phyloP scores from a whole-genome alignment of 2,888 invertebrate genomes.

The Willowsia nigromaculata region DNA sequence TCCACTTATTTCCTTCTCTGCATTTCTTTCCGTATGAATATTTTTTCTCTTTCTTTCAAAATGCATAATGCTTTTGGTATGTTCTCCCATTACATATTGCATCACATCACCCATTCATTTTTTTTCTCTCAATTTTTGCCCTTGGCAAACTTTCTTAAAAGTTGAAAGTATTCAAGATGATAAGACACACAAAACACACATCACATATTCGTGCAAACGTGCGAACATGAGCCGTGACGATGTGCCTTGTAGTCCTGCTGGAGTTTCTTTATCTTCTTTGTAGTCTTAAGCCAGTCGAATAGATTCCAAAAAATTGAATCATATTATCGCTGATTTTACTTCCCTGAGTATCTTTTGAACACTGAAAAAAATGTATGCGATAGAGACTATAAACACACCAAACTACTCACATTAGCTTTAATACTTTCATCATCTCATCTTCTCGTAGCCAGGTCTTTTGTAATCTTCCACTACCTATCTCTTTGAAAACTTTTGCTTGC shows the following conservation, averaged over 20 bases:
- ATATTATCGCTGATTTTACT: background rate
- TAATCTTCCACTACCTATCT: background rate
- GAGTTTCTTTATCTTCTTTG: background rate
- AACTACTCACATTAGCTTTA: background rate
- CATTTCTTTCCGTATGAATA: background rate
- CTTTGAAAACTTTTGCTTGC: background rate
- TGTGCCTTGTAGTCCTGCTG: background rate
- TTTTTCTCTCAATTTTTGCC: conserved; percentile 2
- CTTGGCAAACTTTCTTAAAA: conserved; percentile 23
- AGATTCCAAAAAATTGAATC: background rate
- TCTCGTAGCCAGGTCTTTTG: background rate
- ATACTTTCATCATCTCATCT: conserved; percentile 16
- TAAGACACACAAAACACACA: background rate
- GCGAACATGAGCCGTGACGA: background rate
- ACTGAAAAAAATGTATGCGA: background rate
- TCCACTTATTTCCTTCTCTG: background rate
- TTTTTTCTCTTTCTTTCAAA: background rate
- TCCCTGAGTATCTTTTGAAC: background rate
- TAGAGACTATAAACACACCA: too few relatives aligned
- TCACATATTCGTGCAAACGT: background rate
- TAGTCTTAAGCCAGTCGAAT: background rate
- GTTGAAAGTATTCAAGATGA: background rate
- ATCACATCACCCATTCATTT: background rate
- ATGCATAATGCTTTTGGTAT: background rate
- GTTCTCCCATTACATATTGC: background rate